Conservation (phyloP, 2,888 invertebrate species). For the Noctua janthe region DNA sequence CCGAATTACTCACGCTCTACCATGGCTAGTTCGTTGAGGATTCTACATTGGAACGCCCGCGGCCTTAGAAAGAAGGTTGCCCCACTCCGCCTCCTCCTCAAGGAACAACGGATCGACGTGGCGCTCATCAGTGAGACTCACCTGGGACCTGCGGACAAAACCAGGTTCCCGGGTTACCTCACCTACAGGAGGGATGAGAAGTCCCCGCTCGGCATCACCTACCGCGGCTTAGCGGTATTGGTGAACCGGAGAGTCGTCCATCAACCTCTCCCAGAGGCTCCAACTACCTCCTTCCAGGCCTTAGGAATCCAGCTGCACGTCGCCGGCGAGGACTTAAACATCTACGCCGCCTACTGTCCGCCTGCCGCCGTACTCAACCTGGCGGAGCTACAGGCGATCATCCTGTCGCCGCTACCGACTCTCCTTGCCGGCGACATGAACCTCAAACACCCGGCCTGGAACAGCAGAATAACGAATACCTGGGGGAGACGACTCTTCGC, state of each 20-base stretch:
- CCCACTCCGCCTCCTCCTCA: too few species aligned
- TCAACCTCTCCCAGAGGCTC: background rate
- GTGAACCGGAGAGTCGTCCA: background rate
- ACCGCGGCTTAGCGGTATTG: background rate
- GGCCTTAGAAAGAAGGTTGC: too few species aligned
- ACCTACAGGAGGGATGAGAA: background rate
- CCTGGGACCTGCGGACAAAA: background rate
- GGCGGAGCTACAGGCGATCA: background rate
- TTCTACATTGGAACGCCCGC: too few species aligned
- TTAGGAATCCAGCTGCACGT: background rate
- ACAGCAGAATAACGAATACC: too few species aligned
- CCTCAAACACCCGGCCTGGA: too few species aligned
- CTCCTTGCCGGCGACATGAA: too few species aligned
- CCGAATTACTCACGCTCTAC: too few species aligned
- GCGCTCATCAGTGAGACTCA: background rate
- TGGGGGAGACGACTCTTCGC: too few species aligned
- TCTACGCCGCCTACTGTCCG: background rate
- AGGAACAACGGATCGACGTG: background rate
- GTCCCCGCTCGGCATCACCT: background rate
- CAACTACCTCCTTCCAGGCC: rapidly evolving
- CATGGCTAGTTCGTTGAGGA: too few species aligned
- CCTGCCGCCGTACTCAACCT: background rate
- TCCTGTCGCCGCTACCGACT: background rate
- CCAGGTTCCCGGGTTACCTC: background rate
- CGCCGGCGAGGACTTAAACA: background rate